These are phyloP conservation scores for Acrobasis suavella DNA, from an alignment of 2,888 invertebrate genomes.

Conservation along the genomic window DNA sequence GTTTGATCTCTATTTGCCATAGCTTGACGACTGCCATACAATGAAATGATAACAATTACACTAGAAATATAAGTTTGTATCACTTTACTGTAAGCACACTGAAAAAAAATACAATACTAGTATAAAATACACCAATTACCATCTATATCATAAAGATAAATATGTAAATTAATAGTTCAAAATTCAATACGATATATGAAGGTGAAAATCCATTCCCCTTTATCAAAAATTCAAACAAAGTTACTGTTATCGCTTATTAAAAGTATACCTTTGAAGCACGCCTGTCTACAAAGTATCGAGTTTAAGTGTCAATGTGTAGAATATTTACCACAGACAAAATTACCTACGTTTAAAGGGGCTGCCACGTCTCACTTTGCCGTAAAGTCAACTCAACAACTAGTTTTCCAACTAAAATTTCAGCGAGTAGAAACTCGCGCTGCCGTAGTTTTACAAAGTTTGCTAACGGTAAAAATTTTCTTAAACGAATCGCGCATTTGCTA, in stretches of 20 bases:
- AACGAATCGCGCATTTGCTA: conserved; percentile 30
- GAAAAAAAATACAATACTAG: too few relatives aligned
- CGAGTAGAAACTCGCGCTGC: conserved; percentile 39
- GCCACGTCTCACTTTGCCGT: conserved; percentile 39
- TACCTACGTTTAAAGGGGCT: conserved; percentile 23
- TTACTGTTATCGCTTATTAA: conserved; percentile 4
- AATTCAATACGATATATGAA: background rate
- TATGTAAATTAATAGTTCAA: background rate
- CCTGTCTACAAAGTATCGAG: conserved; percentile 5
- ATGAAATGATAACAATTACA: too few relatives aligned
- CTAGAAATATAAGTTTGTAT: too few relatives aligned
- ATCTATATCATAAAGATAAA: background rate
- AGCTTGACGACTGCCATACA: too few relatives aligned
- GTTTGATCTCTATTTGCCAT: too few relatives aligned
- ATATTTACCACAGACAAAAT: conserved; percentile 15
- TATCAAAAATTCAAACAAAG: conserved; percentile 4
- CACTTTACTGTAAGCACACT: too few relatives aligned
- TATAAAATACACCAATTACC: too few relatives aligned
- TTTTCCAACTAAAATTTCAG: conserved; percentile 58
- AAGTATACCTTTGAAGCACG: conserved; percentile 3
- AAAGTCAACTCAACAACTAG: conserved; percentile 46
- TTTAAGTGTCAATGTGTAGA: conserved; percentile 12
- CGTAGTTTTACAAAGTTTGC: conserved; percentile 40
- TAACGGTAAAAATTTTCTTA: conserved; percentile 37
- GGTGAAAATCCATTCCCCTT: background rate